phyloP scores from a whole-genome alignment of 2,113 vertebrate genomes.

The Centropus bengalensis region DNA sequence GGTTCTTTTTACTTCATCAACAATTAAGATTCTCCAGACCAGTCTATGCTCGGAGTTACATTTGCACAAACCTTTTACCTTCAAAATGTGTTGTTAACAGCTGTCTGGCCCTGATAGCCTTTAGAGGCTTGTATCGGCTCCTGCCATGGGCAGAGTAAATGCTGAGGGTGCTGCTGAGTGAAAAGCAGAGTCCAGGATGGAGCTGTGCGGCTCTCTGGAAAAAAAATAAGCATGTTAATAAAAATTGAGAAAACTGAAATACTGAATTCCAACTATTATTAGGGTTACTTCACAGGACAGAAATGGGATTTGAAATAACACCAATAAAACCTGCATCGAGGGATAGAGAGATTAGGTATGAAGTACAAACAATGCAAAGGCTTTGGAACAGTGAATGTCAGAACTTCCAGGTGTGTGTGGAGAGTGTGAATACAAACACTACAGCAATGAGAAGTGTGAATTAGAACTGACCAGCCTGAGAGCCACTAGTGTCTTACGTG shows the following conservation, averaged over 20 bases:
- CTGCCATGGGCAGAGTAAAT: neutral
- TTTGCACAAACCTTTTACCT: neutral
- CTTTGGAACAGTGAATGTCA: slow-evolving; percentile 6
- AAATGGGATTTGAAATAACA: neutral
- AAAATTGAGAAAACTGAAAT: neutral
- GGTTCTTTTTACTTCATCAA: neutral
- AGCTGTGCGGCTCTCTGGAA: neutral
- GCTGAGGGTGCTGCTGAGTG: neutral
- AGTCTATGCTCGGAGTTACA: neutral
- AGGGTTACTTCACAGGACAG: neutral
- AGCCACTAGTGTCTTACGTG: neutral
- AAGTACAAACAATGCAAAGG: neutral
- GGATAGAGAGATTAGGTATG: neutral
- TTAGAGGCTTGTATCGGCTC: neutral
- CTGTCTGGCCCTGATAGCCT: neutral
- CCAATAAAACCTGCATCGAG: neutral
- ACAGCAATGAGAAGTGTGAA: neutral
- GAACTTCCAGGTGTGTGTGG: neutral
- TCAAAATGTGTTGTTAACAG: neutral
- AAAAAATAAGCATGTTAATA: neutral
- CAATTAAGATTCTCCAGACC: neutral
- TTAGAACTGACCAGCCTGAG: neutral
- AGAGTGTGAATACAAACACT: neutral
- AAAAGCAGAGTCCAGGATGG: neutral
- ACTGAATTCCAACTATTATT: neutral